Evolutionary conservation across 2,888 invertebrate genomes (phyloP).

Genomic region (Celastrina argiolus): DNA sequence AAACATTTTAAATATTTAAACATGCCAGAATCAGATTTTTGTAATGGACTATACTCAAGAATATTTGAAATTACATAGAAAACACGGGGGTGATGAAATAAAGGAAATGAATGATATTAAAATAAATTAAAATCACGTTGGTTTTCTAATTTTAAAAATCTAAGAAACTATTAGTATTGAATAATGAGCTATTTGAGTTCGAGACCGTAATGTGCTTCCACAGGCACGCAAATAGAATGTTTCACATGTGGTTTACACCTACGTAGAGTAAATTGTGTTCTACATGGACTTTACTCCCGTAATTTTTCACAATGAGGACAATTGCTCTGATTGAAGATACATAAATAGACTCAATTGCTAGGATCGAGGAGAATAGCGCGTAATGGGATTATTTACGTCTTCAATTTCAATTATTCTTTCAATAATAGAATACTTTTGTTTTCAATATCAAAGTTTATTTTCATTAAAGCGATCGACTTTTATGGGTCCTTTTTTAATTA

Average conservation of each 20-base stretch:
- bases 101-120: not conserved
- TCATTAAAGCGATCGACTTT: too few species aligned
- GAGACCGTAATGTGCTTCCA: slow-evolving; percentile 4
- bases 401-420: not conserved
- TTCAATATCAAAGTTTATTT: not conserved
- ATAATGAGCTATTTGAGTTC: slow-evolving; percentile 1
- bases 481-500: too few species aligned
- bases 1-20: too few species aligned
- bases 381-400: not conserved
- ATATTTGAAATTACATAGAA: not conserved
- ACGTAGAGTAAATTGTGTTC: slow-evolving; percentile 18
- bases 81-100: not conserved
- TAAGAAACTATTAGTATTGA: not conserved
- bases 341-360: not conserved
- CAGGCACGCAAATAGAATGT: slow-evolving; percentile 18
- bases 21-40: too few species aligned
- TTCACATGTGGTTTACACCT: slow-evolving; percentile 14
- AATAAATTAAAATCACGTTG: not conserved
- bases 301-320: slow-evolving; percentile 19
- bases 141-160: not conserved
- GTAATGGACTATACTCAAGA: not conserved
- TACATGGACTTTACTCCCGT: slow-evolving; percentile 21
- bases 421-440: not conserved
- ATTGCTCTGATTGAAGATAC: slow-evolving; percentile 18
- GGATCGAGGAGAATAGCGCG: not conserved